These are phyloP conservation scores for Malurus splendens DNA, from an alignment of 2,797 vertebrate genomes.

Conservation along the genomic window DNA sequence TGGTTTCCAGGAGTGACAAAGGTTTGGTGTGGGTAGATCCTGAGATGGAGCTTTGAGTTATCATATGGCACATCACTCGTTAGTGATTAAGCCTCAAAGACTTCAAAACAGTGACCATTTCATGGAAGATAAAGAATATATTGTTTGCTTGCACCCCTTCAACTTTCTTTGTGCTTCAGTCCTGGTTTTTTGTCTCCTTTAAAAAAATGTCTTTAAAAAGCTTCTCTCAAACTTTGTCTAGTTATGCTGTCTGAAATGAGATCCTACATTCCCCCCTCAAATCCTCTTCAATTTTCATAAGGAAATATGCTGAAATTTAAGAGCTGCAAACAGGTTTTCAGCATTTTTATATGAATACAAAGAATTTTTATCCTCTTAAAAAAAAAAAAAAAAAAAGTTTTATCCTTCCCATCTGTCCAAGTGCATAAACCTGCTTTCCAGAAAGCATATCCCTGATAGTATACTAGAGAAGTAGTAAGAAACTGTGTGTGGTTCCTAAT, in stretches of 20 bases:
- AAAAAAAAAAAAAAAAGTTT: neutral
- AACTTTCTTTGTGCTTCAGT: slow-evolving; percentile 56
- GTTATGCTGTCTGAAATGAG: slow-evolving; percentile 26
- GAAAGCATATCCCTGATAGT: neutral
- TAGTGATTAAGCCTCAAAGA: slow-evolving; percentile 66
- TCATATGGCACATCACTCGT: slow-evolving; percentile 76
- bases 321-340: slow-evolving; percentile 16
- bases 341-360: neutral
- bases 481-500: neutral
- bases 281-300: slow-evolving; percentile 4
- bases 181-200: neutral
- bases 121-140: slow-evolving; percentile 56
- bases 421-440: neutral
- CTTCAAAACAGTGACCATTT: slow-evolving; percentile 61
- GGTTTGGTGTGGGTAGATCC: slow-evolving; percentile 18
- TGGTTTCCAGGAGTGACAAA: slow-evolving; percentile 41
- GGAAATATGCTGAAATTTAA: slow-evolving; percentile 43
- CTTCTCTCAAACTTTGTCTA: neutral
- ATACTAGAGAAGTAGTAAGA: neutral
- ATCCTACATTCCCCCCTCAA: neutral
- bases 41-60: slow-evolving; percentile 71
- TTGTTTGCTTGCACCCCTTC: slow-evolving; percentile 44
- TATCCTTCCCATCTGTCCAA: neutral
- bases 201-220: slow-evolving; percentile 9
- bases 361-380: neutral